These are phyloP conservation scores for Marcusenius ussheri DNA, from an alignment of 2,113 vertebrate species.

Conservation along the genomic window DNA sequence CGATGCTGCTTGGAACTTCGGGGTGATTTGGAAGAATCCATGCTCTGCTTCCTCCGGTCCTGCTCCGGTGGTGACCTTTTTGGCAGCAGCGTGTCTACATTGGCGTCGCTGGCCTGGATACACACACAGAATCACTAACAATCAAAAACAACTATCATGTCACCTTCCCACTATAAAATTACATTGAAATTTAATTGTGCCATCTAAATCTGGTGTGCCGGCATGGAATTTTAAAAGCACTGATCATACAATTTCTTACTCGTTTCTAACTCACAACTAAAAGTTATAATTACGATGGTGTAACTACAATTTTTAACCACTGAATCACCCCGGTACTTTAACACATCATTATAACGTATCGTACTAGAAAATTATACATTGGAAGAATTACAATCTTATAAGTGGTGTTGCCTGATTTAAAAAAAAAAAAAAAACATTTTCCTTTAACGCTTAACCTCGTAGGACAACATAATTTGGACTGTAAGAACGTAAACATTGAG, in stretches of 20 bases:
- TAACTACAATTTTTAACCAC: not conserved
- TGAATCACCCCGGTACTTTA: not conserved
- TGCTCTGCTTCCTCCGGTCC: slow-evolving; percentile 74
- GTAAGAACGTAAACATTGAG: not conserved
- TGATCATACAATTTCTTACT: not conserved
- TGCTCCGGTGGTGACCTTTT: slow-evolving; percentile 69
- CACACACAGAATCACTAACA: not conserved
- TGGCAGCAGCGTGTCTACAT: slow-evolving; percentile 62
- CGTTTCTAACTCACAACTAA: not conserved
- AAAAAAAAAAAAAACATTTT: not conserved
- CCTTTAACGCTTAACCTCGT: not conserved
- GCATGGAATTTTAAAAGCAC: not conserved
- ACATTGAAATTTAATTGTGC: not conserved
- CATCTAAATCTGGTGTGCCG: not conserved
- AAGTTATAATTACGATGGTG: not conserved
- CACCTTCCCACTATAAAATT: not conserved
- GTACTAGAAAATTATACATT: not conserved
- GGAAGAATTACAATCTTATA: not conserved
- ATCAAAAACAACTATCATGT: not conserved
- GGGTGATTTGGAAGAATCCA: slow-evolving; percentile 78
- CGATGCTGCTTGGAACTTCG: slow-evolving; percentile 83
- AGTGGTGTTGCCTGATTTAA: not conserved
- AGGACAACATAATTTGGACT: not conserved
- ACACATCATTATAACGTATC: not conserved
- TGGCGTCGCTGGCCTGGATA: slow-evolving; percentile 75